These are phyloP conservation scores for Diplodus puntazzo DNA, from an alignment of 2,797 vertebrate genomes.

Conservation along the genomic window DNA sequence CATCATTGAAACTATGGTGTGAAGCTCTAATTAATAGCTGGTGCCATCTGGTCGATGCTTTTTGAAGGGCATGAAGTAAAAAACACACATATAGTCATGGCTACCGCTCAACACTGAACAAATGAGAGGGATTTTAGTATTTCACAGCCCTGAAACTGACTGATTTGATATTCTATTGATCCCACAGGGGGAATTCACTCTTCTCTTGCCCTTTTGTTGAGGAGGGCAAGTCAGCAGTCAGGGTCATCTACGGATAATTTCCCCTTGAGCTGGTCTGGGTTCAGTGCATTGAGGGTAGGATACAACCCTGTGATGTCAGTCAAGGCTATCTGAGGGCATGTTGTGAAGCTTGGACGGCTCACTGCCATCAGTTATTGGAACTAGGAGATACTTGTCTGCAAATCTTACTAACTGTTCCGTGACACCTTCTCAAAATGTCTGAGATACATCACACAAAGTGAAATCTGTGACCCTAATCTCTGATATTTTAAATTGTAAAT, in stretches of 20 bases:
- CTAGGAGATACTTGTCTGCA: neutral
- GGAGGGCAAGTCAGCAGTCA: neutral
- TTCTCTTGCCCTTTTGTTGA: conserved; percentile 4
- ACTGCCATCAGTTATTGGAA: neutral
- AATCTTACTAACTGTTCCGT: neutral
- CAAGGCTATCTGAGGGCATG: conserved; percentile 15
- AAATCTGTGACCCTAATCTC: neutral
- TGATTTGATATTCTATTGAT: conserved; percentile 14
- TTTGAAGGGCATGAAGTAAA: conserved; percentile 16
- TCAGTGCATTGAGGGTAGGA: conserved; percentile 11
- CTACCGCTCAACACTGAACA: neutral
- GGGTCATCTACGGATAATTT: conserved; percentile 19
- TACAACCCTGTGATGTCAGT: conserved; percentile 12
- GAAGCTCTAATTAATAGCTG: conserved; percentile 52
- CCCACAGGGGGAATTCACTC: neutral
- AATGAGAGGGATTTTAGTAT: neutral
- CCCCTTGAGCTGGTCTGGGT: conserved; percentile 14
- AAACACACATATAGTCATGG: conserved; percentile 6
- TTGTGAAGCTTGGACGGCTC: conserved; percentile 4
- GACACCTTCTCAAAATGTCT: neutral
- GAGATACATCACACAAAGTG: neutral
- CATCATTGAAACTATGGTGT: conserved; percentile 47
- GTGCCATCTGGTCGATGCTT: conserved; percentile 33
- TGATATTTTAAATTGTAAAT: neutral
- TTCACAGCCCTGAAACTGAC: neutral